Evolutionary conservation across 2,888 invertebrate species (phyloP).

Genomic region (Drosophila rellima): DNA sequence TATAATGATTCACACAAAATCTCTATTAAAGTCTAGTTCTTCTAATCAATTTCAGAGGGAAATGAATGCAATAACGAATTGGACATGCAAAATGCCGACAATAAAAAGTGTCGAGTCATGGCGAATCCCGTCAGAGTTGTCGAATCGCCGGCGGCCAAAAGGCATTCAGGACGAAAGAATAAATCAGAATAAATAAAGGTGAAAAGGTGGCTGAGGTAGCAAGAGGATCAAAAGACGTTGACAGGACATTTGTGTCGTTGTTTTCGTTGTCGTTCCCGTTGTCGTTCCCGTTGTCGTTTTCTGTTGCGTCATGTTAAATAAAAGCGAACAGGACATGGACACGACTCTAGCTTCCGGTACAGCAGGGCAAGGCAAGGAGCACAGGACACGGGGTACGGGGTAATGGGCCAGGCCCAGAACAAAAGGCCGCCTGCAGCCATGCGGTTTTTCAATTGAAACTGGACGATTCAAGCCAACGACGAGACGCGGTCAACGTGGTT

Average conservation of each 20-base stretch:
- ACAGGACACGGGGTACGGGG: neutral
- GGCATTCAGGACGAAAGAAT: constrained; percentile 46
- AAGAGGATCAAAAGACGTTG: constrained; percentile 66
- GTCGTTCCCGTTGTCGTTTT: constrained; percentile 38
- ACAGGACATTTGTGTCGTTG: constrained; percentile 64
- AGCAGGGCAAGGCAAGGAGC: constrained; percentile 3
- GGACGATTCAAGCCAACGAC: constrained; percentile 31
- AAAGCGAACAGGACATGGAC: constrained; percentile 73
- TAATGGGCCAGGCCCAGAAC: constrained; percentile 27
- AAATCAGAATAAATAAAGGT: constrained; percentile 7
- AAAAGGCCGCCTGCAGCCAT: constrained; percentile 61
- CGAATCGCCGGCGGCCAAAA: constrained; percentile 65
- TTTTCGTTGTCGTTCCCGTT: neutral
- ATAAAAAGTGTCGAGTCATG: constrained; percentile 62
- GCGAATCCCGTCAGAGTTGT: constrained; percentile 56
- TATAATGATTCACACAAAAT: neutral
- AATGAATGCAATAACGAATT: constrained; percentile 45
- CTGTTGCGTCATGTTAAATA: constrained; percentile 80
- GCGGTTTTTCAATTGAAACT: constrained; percentile 79
- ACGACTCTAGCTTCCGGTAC: constrained; percentile 69
- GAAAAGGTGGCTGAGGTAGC: constrained; percentile 43
- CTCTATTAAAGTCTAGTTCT: neutral
- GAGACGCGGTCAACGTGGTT: constrained; percentile 60
- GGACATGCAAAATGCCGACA: constrained; percentile 49
- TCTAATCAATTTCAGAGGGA: neutral